Base-by-base conservation (phyloP, 2,888 invertebrate species). In the Corythucha ciliata region DNA sequence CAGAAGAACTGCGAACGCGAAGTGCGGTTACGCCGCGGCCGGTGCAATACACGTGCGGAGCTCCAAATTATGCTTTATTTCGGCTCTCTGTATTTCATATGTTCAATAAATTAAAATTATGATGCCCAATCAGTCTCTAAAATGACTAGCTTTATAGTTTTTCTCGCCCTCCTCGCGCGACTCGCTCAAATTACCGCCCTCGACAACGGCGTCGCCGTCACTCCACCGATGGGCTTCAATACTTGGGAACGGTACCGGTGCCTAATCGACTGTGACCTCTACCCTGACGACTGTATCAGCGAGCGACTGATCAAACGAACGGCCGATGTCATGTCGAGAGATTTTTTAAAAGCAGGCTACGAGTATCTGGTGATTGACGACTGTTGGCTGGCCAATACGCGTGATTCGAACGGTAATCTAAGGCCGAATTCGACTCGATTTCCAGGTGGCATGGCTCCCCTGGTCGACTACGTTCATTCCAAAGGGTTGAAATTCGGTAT, bases 151-250 rank as follows among this genome's bases (percentile, higher is more conserved):
- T n/a, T n/a, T n/a, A n/a, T n/a, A n/a, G n/a, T n/a, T n/a, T n/a
- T n/a, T n/a, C n/a, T n/a, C n/a, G n/a, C n/a, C n/a, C n/a, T n/a
- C n/a, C n/a, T n/a, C n/a, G n/a, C n/a, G n/a, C n/a, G n/a, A n/a
- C n/a, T n/a, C n/a, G n/a, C n/a, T n/a, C n/a, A n/a, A n/a, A n/a
- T n/a, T n/a, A n/a, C n/a, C 14, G 49, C 21, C 2, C 26, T 80
- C 50, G 73, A 80, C 58, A 81, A 81, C 65, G 81, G 81, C 0
- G 64, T 80, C 39, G 80, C 78, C 0, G 62, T 71, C 48, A 80
- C 79, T 1, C 81, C 81, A 0, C 81, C 81, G 0, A 81, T 81
- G 81, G 81, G 81, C 25, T 81, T 80, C 80, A 69, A 81, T 59
- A 74, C 79, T 1, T 81, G 81, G 81, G 73, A 79, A 60, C 64